Evolutionary conservation across 2,113 vertebrate genomes (phyloP).

Genomic region (Microtus montanus): DNA sequence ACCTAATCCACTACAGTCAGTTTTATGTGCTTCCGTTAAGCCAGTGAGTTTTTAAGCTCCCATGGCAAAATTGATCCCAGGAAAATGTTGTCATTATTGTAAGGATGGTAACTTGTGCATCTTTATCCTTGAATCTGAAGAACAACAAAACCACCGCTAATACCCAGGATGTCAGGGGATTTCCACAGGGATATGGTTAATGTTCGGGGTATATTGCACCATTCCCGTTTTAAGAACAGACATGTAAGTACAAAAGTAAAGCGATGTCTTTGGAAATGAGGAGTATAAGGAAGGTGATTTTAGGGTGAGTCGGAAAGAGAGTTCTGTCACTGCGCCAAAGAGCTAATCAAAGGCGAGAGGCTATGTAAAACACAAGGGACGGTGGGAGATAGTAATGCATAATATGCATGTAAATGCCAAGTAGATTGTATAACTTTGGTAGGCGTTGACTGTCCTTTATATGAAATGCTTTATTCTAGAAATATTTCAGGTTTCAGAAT

Average conservation of each 20-base stretch:
- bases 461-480: not conserved
- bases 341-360: not conserved
- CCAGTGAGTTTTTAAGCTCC: slow-evolving; percentile 5
- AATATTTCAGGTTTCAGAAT: not conserved
- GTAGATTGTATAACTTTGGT: not conserved
- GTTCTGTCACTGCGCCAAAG: not conserved
- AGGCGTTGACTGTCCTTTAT: not conserved
- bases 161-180: slow-evolving; percentile 48
- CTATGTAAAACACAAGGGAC: not conserved
- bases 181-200: slow-evolving; percentile 48
- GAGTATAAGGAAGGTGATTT: slow-evolving; percentile 22
- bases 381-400: not conserved
- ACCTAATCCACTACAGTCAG: not conserved
- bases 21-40: slow-evolving; percentile 32
- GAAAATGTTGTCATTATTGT: slow-evolving; percentile 53
- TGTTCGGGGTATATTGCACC: slow-evolving; percentile 49
- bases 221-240: slow-evolving; percentile 53
- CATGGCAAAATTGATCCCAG: slow-evolving; percentile 48
- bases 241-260: slow-evolving; percentile 60
- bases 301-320: slow-evolving; percentile 34
- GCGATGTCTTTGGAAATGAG: slow-evolving; percentile 56
- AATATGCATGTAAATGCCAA: not conserved
- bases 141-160: slow-evolving; percentile 50
- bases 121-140: slow-evolving; percentile 72
- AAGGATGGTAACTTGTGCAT: slow-evolving; percentile 62